Percentiles rank a stretch among this genome's conserved stretches.
These are phyloP conservation scores for Stictocephala bisonia DNA, from an alignment of 2,888 invertebrate species.

Conservation along the genomic window DNA sequence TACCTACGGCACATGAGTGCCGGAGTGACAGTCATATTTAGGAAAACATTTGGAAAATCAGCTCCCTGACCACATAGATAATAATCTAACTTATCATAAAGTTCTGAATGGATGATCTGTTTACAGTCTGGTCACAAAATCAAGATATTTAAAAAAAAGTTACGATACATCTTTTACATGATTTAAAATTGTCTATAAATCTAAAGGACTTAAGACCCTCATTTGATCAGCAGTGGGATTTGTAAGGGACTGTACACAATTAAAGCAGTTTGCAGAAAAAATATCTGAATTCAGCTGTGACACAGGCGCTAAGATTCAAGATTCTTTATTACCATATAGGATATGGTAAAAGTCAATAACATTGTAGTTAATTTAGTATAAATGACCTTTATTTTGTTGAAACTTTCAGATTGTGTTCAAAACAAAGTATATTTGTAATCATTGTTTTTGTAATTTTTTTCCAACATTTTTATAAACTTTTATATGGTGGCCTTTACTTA, in stretches of 20 bases:
- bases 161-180: background rate
- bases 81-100: background rate
- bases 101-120: background rate
- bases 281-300: background rate
- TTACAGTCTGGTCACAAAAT: slow-evolving; percentile 2
- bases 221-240: slow-evolving; percentile 12
- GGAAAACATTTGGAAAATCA: background rate
- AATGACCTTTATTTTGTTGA: too few species aligned
- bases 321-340: too few species aligned
- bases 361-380: too few species aligned
- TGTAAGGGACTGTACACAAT: background rate
- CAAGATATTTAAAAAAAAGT: background rate
- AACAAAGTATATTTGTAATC: too few species aligned
- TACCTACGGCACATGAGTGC: background rate
- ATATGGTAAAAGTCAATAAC: too few species aligned
- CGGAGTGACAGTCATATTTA: slow-evolving; percentile 6
- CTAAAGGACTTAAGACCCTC: background rate
- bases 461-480: too few species aligned
- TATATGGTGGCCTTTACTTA: too few species aligned
- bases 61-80: background rate
- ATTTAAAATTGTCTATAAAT: background rate
- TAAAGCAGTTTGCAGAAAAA: background rate
- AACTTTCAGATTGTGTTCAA: too few species aligned
- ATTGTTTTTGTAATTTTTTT: too few species aligned
- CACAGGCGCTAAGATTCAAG: background rate